Evolutionary conservation across 1,140 invertebrate genomes (phyloP).

Genomic region (Spodoptera frugiperda): DNA sequence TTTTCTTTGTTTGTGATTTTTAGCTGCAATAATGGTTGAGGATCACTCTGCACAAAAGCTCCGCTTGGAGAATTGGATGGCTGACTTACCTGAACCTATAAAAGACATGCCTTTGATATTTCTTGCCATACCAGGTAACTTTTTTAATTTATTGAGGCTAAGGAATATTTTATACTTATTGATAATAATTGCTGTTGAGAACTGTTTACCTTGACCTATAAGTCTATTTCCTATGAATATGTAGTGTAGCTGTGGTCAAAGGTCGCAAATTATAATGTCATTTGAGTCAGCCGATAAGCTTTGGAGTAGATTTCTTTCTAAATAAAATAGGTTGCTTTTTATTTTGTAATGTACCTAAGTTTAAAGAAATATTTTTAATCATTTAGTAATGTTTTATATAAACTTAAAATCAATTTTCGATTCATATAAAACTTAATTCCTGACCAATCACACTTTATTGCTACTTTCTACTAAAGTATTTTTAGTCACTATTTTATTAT

Average conservation of each 20-base stretch:
- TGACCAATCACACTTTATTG: too few species aligned
- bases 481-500: too few species aligned
- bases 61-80: constrained; percentile 91
- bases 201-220: constrained; percentile 9
- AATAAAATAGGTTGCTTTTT: too few species aligned
- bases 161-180: neutral
- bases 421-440: too few species aligned
- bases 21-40: constrained; percentile 74
- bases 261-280: neutral
- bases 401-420: too few species aligned
- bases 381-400: too few species aligned
- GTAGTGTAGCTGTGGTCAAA: neutral
- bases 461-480: too few species aligned
- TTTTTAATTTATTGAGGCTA: neutral
- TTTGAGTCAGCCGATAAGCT: neutral
- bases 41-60: constrained; percentile 65
- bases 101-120: constrained; percentile 89
- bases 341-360: too few species aligned
- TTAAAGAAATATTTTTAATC: too few species aligned
- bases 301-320: too few species aligned
- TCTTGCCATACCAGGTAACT: constrained; percentile 91
- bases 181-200: neutral
- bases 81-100: constrained; percentile 87
- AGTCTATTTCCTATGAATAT: constrained; percentile 5
- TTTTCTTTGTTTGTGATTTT: constrained; percentile 50